Evolutionary conservation across 2,888 invertebrate genomes (phyloP).

Genomic region (Chrysodeixis includens): DNA sequence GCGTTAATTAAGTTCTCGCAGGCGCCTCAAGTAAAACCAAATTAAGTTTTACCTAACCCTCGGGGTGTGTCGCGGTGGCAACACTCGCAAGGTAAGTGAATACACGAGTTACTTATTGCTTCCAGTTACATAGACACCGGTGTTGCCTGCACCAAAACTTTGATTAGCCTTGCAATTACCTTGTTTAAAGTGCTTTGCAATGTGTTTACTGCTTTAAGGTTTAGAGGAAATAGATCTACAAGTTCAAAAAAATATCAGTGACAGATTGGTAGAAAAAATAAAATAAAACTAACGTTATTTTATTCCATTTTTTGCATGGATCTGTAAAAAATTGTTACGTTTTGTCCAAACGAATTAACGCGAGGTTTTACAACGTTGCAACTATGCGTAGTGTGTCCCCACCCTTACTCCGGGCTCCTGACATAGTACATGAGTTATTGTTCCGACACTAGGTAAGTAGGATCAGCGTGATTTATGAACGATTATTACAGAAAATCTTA

Average conservation of each 20-base stretch:
- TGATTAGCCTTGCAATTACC: not conserved
- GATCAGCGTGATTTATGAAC: conserved; percentile 69
- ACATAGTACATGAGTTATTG: conserved; percentile 71
- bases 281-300: too few relatives aligned
- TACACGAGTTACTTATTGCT: conserved; percentile 28
- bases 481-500: conserved; percentile 36
- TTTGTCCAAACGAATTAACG: conserved; percentile 12
- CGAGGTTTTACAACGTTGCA: conserved; percentile 20
- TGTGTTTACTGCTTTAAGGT: not conserved
- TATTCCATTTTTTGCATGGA: too few relatives aligned
- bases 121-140: not conserved
- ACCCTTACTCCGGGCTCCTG: conserved; percentile 43
- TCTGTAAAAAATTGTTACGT: too few relatives aligned
- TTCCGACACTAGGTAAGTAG: conserved; percentile 73
- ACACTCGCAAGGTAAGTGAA: conserved; percentile 40
- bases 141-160: not conserved
- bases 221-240: not conserved
- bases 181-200: not conserved
- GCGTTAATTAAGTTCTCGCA: conserved; percentile 74
- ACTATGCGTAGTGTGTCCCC: conserved; percentile 17
- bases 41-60: conserved; percentile 74
- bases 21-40: conserved; percentile 74
- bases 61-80: conserved; percentile 61
- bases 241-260: too few relatives aligned
- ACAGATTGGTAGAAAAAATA: too few relatives aligned